Evolutionary conservation across 2,888 invertebrate genomes (phyloP), one percentile per base, ranked within the genome.

Genomic region (Lasioglossum vierecki): DNA sequence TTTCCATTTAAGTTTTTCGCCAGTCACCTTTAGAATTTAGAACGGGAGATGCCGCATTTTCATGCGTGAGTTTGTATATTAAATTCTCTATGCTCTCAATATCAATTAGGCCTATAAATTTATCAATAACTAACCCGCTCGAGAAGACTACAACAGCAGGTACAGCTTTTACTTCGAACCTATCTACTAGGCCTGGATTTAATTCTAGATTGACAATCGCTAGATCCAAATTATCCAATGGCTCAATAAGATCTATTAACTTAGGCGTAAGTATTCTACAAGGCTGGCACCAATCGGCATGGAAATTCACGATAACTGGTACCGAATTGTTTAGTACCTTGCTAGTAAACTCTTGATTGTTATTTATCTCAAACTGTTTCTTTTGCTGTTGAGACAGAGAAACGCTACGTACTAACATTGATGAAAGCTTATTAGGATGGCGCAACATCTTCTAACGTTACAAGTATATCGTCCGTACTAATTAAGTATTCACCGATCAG

Each of bases 221-320:
- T 88, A 98, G 95, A 95, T 98, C 97, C 77, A 98, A 96, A 91
- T 97, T 96, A 13, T 96, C 96, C 76, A 97, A 96, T 2, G 97
- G 97, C 89, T 97, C 97, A 49, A 98, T 96, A 76, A 98, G 95
- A 93, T 98, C 97, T 91, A 96, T 96, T 94, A 98, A 96, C 95
- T 98, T 97, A 2, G 98, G 98, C 0, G 98, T 98, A n/a, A 98
- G 95, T 92, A 98, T 97, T 95, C 98, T 98, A 95, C 98, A 98
- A 0, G 98, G 98, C 95, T 98, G 98, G 93, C 98, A 98, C 98
- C 98, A 98, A 90, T 98, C 98, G 0, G 98, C 98, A 93, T 98
- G 98, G 93, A 98, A 98, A 94, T 98, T 98, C 0, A 98, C 98
- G 94, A 98, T 98, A n/a, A 98, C 98, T 49, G 98, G 97, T 92